These are phyloP conservation scores for Sorex fumeus DNA, from an alignment of 2,113 vertebrate genomes.

Conservation along the genomic window DNA sequence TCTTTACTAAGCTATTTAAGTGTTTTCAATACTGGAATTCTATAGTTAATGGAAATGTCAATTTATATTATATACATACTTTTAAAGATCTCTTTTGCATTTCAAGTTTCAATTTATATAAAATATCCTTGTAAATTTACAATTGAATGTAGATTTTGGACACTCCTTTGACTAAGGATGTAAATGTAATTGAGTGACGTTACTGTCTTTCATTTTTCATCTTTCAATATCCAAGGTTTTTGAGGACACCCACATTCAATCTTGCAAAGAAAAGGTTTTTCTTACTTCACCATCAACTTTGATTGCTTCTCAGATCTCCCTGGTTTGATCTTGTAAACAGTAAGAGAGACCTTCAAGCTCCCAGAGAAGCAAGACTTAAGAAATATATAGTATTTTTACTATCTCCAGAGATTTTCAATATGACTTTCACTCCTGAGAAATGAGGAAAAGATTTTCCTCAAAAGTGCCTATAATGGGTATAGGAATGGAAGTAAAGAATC, in stretches of 20 bases:
- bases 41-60: constrained; percentile 62
- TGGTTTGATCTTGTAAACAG: background rate
- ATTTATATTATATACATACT: constrained; percentile 57
- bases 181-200: background rate
- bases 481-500: background rate
- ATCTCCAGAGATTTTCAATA: background rate
- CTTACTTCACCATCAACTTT: background rate
- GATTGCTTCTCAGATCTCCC: background rate
- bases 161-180: constrained; percentile 24
- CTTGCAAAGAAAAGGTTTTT: constrained; percentile 3
- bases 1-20: constrained; percentile 73
- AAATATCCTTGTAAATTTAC: constrained; percentile 42
- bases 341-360: background rate
- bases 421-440: background rate
- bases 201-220: constrained; percentile 4
- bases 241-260: background rate
- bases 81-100: constrained; percentile 59
- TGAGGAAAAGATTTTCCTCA: background rate
- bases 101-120: constrained; percentile 14
- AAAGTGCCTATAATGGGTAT: background rate
- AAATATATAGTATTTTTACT: background rate
- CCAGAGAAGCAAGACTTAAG: background rate
- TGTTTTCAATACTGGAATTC: constrained; percentile 69
- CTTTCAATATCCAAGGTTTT: background rate
- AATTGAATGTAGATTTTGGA: constrained; percentile 34